Percentiles rank a stretch among this genome's conserved stretches.
Conservation (phyloP, 2,113 vertebrate genomes). For the Sebastes schlegelii region DNA sequence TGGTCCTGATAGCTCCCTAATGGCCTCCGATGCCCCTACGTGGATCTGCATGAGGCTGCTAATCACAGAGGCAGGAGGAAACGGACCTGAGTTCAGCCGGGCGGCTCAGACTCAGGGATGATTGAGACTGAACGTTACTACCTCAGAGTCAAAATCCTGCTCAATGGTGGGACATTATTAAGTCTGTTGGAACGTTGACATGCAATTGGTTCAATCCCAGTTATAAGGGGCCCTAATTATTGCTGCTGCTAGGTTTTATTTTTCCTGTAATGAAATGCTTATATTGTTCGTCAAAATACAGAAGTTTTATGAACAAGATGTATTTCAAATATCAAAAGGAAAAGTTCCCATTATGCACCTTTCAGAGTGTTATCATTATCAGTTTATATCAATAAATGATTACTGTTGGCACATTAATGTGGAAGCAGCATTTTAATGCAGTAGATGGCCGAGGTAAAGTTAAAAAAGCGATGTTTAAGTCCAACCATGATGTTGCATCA, state of each 20-base stretch:
- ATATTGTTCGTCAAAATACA: neutral
- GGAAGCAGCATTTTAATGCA: too few relatives aligned
- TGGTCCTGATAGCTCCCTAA: conserved; percentile 10
- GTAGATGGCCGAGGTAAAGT: too few relatives aligned
- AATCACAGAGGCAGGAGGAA: conserved; percentile 5
- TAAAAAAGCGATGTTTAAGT: too few relatives aligned
- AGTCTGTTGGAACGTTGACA: neutral
- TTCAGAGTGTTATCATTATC: too few relatives aligned
- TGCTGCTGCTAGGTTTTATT: neutral
- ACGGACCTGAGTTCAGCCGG: too few relatives aligned
- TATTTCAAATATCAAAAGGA: too few relatives aligned
- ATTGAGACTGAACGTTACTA: too few relatives aligned
- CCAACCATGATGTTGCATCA: too few relatives aligned
- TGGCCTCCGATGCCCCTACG: conserved; percentile 18
- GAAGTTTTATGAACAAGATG: neutral
- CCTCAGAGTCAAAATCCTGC: neutral
- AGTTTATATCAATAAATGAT: too few relatives aligned
- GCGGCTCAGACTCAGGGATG: neutral
- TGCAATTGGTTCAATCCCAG: neutral
- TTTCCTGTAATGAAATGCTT: neutral
- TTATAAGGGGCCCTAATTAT: neutral
- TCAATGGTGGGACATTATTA: neutral
- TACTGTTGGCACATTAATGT: too few relatives aligned
- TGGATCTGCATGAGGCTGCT: conserved; percentile 12
- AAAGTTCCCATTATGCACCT: too few relatives aligned